A percentile compares a stretch with the other conserved stretches of the same genome.
phyloP scores from a whole-genome alignment of 2,888 invertebrate genomes.

The Orchestes rusci region DNA sequence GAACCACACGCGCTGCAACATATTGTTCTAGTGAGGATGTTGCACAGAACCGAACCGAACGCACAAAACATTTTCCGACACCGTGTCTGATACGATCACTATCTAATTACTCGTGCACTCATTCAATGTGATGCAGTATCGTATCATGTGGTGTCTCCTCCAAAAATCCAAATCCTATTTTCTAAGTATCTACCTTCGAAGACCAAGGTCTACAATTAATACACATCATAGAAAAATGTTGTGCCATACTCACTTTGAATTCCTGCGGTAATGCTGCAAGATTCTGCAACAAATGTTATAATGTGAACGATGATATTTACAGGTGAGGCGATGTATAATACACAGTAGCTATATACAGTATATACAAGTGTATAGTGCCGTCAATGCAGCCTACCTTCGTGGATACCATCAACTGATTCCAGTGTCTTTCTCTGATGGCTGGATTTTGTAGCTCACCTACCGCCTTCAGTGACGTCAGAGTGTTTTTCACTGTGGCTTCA shows the following conservation, averaged over 20 bases:
- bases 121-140: too few species aligned
- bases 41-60: too few species aligned
- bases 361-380: constrained; percentile 20
- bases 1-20: too few species aligned
- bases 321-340: constrained; percentile 25
- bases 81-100: too few species aligned
- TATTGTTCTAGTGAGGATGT: too few species aligned
- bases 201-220: too few species aligned
- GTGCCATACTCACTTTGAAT: constrained; percentile 77
- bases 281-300: constrained; percentile 56
- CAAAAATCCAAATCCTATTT: too few species aligned
- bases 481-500: constrained; percentile 92
- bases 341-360: constrained; percentile 18
- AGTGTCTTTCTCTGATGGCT: constrained; percentile 91
- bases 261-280: constrained; percentile 74
- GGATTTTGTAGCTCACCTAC: constrained; percentile 95
- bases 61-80: too few species aligned
- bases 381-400: constrained; percentile 71
- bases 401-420: constrained; percentile 94
- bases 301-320: constrained; percentile 33
- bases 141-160: too few species aligned
- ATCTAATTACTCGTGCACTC: too few species aligned
- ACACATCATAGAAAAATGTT: too few species aligned
- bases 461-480: constrained; percentile 88
- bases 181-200: too few species aligned